Evolutionary conservation across 2,888 invertebrate genomes (phyloP), one percentile per base, ranked within the genome.

Genomic region (Ectemnius continuus): DNA sequence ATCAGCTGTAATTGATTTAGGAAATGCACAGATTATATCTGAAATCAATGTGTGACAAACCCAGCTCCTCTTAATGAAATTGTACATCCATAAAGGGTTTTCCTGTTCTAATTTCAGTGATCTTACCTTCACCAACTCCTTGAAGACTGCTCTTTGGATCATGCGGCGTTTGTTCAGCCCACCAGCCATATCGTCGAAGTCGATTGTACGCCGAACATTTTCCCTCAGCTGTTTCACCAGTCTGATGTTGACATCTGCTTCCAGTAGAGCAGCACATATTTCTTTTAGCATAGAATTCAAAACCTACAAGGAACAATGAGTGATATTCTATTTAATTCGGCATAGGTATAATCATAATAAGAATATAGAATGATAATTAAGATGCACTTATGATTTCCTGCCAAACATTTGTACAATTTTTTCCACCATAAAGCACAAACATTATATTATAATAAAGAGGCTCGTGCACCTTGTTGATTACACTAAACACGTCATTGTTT

Each of bases 181-280:
- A 52, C 97, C 97, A 85, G 99, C 99, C 98, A 99, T 99, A 91
- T 99, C 99, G 89, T 99, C 99, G 91, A 99, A 99, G 92, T 99
- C 98, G 91, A 99, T 99, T 79, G 98, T 98, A 61, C 96, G 94
- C 71, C 97, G 94, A 36, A 99, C 99, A 97, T 99, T 99, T 92
- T 99, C 99, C 81, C 98, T 94, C 57, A 99, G 93, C 91, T 97
- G 95, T 91, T 98, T 99, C 0, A 99, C 99, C 84, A 99, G 93
- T 84, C 95, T 94, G 84, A 99, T 98, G 92, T 99, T 99, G 58
- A 96, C 96, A 94, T 99, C 99, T 84, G 99, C 98, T 93, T 99
- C 99, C 75, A 99, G 92, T 73, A 99, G 93, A 18, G 99, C 99
- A 74, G 97, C 96, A 91, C 99, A 99, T 89, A 99, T 98, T 92